phyloP scores from a whole-genome alignment of 1,140 invertebrate genomes.

The Triops cancriformis region DNA sequence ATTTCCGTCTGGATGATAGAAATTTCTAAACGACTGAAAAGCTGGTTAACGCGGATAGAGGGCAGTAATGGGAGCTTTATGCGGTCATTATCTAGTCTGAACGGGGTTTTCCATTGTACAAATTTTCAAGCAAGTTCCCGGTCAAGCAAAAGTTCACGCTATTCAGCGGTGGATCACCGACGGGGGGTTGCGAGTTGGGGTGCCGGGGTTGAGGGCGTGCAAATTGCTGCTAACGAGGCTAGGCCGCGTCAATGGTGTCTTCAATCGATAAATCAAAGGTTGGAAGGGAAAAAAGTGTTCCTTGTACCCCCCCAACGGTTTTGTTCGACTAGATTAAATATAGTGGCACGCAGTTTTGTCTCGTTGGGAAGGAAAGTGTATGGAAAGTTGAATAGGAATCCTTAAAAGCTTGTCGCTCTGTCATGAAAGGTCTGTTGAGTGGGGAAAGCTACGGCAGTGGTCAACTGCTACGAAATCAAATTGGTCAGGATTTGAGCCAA shows the following conservation, averaged over 20 bases:
- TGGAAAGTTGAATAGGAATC: neutral
- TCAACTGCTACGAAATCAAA: neutral
- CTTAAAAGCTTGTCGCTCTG: neutral
- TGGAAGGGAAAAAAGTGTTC: neutral
- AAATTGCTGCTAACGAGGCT: conserved; percentile 4
- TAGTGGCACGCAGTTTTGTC: neutral
- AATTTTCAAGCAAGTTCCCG: neutral
- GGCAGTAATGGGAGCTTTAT: neutral
- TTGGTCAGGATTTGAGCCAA: neutral
- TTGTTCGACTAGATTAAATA: neutral
- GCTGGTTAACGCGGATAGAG: neutral
- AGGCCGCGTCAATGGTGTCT: neutral
- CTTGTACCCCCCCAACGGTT: neutral
- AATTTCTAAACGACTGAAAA: too few relatives aligned
- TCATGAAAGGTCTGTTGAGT: neutral
- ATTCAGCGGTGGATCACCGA: neutral
- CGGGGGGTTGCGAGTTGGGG: neutral
- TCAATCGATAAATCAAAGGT: conserved; percentile 14
- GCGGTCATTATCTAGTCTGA: neutral
- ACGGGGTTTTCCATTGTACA: neutral
- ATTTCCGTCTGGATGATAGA: too few relatives aligned
- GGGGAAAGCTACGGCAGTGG: neutral
- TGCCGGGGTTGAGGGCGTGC: neutral
- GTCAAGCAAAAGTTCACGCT: neutral
- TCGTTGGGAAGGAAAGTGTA: neutral